Evolutionary conservation across 2,113 vertebrate genomes (phyloP).

Genomic region (Equus quagga): DNA sequence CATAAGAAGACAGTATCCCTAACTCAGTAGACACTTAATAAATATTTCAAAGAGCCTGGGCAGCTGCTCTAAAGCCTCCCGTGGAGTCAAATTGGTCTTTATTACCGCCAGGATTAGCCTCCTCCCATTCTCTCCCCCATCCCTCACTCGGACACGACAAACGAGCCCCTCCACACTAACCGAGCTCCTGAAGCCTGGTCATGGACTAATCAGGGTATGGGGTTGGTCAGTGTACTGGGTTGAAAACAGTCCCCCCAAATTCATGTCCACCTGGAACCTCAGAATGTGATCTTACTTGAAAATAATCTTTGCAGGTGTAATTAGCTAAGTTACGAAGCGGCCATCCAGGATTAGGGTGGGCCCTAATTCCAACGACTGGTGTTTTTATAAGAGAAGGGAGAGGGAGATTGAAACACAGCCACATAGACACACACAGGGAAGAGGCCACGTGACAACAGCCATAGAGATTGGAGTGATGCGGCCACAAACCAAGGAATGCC

Average conservation of each 20-base stretch:
- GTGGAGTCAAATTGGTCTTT: conserved; percentile 49
- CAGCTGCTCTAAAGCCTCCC: neutral
- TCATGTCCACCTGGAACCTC: neutral
- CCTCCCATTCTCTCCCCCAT: neutral
- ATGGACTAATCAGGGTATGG: no score
- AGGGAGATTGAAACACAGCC: no score
- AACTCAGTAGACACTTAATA: conserved; percentile 58
- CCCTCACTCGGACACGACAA: neutral
- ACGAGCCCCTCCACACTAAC: neutral
- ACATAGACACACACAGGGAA: neutral
- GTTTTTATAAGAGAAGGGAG: neutral
- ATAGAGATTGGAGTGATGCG: fast-evolving
- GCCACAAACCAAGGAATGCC: neutral
- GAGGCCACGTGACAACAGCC: fast-evolving
- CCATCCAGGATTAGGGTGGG: neutral
- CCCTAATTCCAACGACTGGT: neutral
- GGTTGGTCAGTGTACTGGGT: fast-evolving
- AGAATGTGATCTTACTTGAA: neutral
- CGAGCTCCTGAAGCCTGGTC: neutral
- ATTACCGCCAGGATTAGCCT: neutral
- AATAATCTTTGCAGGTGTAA: neutral
- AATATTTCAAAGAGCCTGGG: conserved; percentile 30
- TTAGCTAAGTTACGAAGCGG: neutral
- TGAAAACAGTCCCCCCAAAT: neutral
- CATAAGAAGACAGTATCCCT: neutral